These are phyloP conservation scores for Danio jaintianensis DNA, from an alignment of 2,797 vertebrate species.

Conservation along the genomic window DNA sequence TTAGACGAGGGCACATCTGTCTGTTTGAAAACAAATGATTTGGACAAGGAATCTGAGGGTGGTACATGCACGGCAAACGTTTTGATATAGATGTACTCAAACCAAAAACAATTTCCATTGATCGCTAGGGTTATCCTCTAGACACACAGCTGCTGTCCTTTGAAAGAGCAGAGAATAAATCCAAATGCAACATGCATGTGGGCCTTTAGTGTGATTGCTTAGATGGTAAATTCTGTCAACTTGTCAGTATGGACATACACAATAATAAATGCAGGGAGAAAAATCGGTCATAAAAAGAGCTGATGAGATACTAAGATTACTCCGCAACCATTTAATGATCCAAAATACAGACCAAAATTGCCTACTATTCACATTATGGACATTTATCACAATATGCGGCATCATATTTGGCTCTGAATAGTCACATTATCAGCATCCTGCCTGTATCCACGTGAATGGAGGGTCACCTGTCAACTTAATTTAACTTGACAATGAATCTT, in stretches of 20 bases:
- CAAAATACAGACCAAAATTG: conserved; percentile 1
- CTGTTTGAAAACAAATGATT: conserved; percentile 38
- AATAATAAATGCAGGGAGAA: neutral
- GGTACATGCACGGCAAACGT: conserved; percentile 9
- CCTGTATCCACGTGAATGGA: neutral
- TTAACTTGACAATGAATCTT: conserved; percentile 12
- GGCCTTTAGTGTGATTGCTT: neutral
- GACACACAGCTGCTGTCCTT: neutral
- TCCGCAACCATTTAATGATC: neutral
- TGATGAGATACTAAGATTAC: neutral
- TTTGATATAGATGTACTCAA: conserved; percentile 22
- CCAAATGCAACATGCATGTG: neutral
- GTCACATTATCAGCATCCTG: neutral
- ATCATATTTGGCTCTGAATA: neutral
- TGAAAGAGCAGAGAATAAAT: neutral
- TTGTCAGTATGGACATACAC: neutral
- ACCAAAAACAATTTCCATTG: conserved; percentile 3
- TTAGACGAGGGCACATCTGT: conserved; percentile 25
- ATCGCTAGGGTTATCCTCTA: conserved; percentile 1
- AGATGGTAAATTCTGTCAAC: neutral
- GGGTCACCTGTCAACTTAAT: neutral
- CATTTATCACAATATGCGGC: neutral
- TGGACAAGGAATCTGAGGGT: conserved; percentile 24
- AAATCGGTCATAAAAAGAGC: neutral
- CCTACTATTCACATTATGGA: neutral